Evolutionary conservation across 2,797 vertebrate species (phyloP).

Genomic region (Alexandromys oeconomus): DNA sequence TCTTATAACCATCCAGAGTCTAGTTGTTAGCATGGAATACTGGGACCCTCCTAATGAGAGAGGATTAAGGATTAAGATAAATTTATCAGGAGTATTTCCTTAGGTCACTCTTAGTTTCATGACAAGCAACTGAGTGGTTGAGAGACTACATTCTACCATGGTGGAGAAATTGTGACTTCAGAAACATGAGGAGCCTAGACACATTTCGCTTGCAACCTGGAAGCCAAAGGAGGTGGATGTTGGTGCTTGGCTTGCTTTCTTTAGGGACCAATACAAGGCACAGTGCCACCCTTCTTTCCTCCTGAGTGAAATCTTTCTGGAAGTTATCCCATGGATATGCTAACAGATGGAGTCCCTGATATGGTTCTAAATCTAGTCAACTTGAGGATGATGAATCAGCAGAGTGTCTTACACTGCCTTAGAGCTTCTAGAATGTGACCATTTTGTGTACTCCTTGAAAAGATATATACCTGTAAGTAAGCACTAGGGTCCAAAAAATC

Average conservation of each 20-base stretch:
- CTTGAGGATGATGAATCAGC: not conserved
- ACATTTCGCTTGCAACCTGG: not conserved
- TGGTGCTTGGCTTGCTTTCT: not conserved
- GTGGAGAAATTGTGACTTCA: not conserved
- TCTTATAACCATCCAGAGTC: not conserved
- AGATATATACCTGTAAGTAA: not conserved
- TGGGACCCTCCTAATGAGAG: not conserved
- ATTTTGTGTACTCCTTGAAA: conserved; percentile 26
- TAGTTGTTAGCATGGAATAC: not conserved
- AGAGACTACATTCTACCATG: too few relatives aligned
- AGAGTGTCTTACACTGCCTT: not conserved
- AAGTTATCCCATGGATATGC: not conserved
- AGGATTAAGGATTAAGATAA: not conserved
- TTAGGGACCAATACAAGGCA: not conserved
- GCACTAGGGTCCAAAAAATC: not conserved
- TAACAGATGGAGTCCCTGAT: not conserved
- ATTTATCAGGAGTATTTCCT: not conserved
- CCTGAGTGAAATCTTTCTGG: not conserved
- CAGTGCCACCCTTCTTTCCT: accelerated
- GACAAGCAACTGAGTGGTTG: too few relatives aligned
- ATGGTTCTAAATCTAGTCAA: not conserved
- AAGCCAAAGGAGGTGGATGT: not conserved
- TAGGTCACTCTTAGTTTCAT: not conserved
- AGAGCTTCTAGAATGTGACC: not conserved
- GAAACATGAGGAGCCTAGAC: not conserved